Base-by-base conservation (phyloP, 1,140 invertebrate genomes). In the Harlomillsia oculata region DNA sequence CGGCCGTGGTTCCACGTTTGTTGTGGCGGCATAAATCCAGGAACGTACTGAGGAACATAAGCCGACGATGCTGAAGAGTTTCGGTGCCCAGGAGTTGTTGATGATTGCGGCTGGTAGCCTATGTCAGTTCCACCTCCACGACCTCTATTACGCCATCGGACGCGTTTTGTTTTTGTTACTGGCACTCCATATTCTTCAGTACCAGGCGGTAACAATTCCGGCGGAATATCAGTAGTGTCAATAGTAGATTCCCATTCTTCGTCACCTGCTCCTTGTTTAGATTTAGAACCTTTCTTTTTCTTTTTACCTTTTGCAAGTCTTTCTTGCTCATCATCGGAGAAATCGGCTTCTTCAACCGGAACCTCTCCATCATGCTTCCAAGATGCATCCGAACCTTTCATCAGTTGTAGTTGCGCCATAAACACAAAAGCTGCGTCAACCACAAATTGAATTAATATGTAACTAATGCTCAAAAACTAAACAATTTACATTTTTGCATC, bases 281-380 rank as follows among this genome's bases (percentile, higher is more conserved):
- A n/a, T n/a, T n/a, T n/a, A n/a, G n/a, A n/a, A n/a, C n/a, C n/a
- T 5, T 43, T 43, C 14, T 41, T 56, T 3, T 34, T 23, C 6
- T 25, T 14, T 23, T 34, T 34, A n/a, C 49, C 41, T 53, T 71
- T 74, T 5, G 73, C 69, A 68, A 72, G 53, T 46, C 76, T 72
- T 70, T 93, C 88, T 65, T 83, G 77, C 67, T 94, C 91, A 69
- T 95, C 90, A 68, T 94, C 89, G 0, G 90, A 94, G 75, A 82
- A 93, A 28, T 91, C 88, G 0, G 80, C 51, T 60, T 76, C 77
- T 49, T 77, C 76, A 1, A 73, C 67, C 2, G 89, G 89, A 29
- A 85, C 80, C 70, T 96, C 90, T 40, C 82, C 76, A 67, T 90
- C 83, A 67, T 88, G 76, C 68, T 84, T 77, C 82, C 87, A 91